phyloP scores from a whole-genome alignment of 2,888 invertebrate genomes.

The Epirrhoe alternata region DNA sequence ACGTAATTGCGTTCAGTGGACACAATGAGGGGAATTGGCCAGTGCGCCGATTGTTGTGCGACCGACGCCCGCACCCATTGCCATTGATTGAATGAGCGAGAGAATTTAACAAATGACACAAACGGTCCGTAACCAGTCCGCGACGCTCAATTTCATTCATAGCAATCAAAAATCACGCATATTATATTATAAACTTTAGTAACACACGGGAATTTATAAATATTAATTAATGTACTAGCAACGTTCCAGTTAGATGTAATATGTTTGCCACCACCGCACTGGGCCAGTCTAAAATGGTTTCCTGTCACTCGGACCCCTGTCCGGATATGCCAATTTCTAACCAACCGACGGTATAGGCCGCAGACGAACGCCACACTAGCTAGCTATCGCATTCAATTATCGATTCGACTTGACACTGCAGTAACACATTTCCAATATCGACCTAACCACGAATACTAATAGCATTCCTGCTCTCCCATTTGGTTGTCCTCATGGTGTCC shows the following conservation, averaged over 20 bases:
- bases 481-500: not conserved
- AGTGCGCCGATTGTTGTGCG: slow-evolving; percentile 82
- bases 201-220: slow-evolving; percentile 1
- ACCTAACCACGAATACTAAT: slow-evolving; percentile 23
- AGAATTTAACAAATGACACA: slow-evolving; percentile 74
- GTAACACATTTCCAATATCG: slow-evolving; percentile 31
- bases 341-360: slow-evolving; percentile 49
- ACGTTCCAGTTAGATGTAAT: not conserved
- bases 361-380: slow-evolving; percentile 58
- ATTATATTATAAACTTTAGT: slow-evolving; percentile 20
- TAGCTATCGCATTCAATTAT: slow-evolving; percentile 67
- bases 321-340: slow-evolving; percentile 72
- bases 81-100: slow-evolving; percentile 81
- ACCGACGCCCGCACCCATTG: slow-evolving; percentile 81
- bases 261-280: slow-evolving; percentile 22
- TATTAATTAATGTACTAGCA: not conserved
- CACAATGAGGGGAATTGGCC: slow-evolving; percentile 84
- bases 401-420: slow-evolving; percentile 57
- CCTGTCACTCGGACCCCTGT: slow-evolving; percentile 55
- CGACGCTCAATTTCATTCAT: slow-evolving; percentile 43
- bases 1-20: slow-evolving; percentile 80
- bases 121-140: slow-evolving; percentile 65
- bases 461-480: slow-evolving; percentile 8
- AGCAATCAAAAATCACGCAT: slow-evolving; percentile 23
- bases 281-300: slow-evolving; percentile 48